phyloP scores from a whole-genome alignment of 2,113 vertebrate genomes.

The Octodon degus region DNA sequence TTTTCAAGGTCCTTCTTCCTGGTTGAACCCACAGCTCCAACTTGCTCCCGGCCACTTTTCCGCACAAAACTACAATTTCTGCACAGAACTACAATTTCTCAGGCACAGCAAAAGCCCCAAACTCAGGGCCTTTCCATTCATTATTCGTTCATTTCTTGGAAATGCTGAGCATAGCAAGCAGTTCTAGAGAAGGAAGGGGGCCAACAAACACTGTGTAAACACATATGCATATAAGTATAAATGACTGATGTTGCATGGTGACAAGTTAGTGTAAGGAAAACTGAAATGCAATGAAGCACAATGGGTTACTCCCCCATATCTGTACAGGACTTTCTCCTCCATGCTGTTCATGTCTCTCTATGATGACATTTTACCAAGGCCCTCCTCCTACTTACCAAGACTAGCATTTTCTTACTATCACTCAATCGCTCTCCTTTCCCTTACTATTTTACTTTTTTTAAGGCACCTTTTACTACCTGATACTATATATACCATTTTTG shows the following conservation, averaged over 20 bases:
- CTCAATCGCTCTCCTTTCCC: conserved; percentile 6
- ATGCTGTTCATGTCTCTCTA: background rate
- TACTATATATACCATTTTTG: background rate
- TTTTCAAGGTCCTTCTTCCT: background rate
- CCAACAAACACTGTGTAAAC: background rate
- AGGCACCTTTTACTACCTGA: background rate
- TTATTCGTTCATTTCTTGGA: background rate
- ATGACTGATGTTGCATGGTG: background rate
- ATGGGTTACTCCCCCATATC: background rate
- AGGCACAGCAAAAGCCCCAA: background rate
- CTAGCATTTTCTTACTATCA: background rate
- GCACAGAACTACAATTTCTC: background rate
- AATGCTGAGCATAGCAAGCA: background rate
- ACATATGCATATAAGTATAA: background rate
- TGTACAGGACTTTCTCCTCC: background rate
- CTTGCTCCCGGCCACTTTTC: background rate
- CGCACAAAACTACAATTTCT: background rate
- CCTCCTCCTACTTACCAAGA: background rate
- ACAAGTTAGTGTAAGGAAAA: conserved; percentile 16
- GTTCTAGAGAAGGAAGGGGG: background rate
- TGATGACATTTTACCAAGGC: background rate
- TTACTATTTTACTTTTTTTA: background rate
- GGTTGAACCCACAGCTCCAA: background rate
- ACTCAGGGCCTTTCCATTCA: background rate
- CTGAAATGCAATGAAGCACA: background rate